Percentiles rank a stretch among this genome's conserved stretches.
Conservation (phyloP, 2,888 invertebrate species). For the Encarsia formosa region DNA sequence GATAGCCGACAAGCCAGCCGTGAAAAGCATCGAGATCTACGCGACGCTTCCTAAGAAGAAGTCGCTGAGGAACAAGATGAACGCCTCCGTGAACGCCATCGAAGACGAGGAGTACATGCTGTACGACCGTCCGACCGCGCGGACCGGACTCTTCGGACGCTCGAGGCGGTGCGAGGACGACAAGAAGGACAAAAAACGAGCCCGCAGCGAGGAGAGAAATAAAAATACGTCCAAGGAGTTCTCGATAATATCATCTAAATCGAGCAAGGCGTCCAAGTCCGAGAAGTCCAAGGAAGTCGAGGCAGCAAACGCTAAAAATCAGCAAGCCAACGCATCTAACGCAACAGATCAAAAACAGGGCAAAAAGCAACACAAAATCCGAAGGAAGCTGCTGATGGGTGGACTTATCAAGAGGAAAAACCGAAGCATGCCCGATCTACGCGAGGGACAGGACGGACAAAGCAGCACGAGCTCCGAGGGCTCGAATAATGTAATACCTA, state of each 20-base stretch:
- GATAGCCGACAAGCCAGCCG: constrained; percentile 48
- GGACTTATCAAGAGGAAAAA: constrained; percentile 84
- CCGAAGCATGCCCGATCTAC: constrained; percentile 86
- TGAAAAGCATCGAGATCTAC: constrained; percentile 81
- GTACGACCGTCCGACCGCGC: constrained; percentile 66
- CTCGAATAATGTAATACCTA: constrained; percentile 43
- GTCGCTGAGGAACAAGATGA: constrained; percentile 60
- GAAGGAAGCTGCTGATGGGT: constrained; percentile 83
- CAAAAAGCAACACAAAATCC: constrained; percentile 87
- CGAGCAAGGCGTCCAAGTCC: constrained; percentile 38
- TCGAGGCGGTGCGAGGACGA: constrained; percentile 66
- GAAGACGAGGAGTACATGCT: constrained; percentile 69
- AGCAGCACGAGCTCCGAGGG: constrained; percentile 42
- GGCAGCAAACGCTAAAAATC: constrained; percentile 54
- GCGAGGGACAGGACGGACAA: constrained; percentile 69
- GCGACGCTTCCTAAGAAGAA: constrained; percentile 88
- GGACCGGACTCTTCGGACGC: constrained; percentile 65
- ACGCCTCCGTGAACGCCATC: constrained; percentile 62
- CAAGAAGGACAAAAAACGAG: constrained; percentile 70
- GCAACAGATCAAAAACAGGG: constrained; percentile 63
- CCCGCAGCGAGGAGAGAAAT: constrained; percentile 81
- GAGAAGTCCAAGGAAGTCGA: constrained; percentile 59
- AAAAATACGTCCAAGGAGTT: constrained; percentile 68
- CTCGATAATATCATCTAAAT: constrained; percentile 60
- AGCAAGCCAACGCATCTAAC: constrained; percentile 13